Evolutionary conservation across 1,140 invertebrate genomes (phyloP).

Genomic region (Nixonia krombeini): DNA sequence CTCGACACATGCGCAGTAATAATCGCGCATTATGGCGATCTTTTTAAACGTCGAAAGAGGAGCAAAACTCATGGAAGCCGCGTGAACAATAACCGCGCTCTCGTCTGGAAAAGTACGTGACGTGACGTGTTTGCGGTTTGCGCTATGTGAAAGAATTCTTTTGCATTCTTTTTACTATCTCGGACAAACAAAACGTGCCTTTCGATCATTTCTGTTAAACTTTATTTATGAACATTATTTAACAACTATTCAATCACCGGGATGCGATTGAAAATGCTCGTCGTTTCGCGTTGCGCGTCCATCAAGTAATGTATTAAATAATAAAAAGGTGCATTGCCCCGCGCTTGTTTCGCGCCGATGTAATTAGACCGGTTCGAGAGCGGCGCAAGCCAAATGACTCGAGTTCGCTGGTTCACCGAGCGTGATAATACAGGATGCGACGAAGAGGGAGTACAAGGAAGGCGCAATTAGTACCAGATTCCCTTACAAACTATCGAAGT

Average conservation of each 20-base stretch:
- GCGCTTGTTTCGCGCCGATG: background rate
- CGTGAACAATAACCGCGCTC: conserved; percentile 21
- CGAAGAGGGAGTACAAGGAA: conserved; percentile 24
- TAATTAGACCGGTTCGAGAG: background rate
- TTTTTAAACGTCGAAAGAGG: background rate
- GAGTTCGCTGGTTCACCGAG: conserved; percentile 10
- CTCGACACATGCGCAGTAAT: conserved; percentile 36
- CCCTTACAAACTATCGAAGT: conserved; percentile 14
- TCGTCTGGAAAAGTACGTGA: background rate
- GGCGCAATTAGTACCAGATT: conserved; percentile 19
- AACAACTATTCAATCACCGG: too few relatives aligned
- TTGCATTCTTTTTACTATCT: too few relatives aligned
- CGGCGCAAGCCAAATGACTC: background rate
- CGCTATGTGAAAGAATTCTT: too few relatives aligned
- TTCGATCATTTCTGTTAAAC: too few relatives aligned
- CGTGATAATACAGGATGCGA: conserved; percentile 21
- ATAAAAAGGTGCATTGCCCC: too few relatives aligned
- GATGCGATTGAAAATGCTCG: too few relatives aligned
- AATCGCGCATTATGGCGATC: conserved; percentile 18
- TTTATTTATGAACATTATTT: too few relatives aligned
- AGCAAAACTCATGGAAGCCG: too few relatives aligned
- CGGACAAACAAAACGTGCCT: too few relatives aligned
- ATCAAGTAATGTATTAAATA: too few relatives aligned
- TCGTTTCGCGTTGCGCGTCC: too few relatives aligned
- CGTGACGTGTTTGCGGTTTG: conserved; percentile 1